Base-by-base conservation (phyloP, 2,113 vertebrate genomes). In the Chamaea fasciata region DNA sequence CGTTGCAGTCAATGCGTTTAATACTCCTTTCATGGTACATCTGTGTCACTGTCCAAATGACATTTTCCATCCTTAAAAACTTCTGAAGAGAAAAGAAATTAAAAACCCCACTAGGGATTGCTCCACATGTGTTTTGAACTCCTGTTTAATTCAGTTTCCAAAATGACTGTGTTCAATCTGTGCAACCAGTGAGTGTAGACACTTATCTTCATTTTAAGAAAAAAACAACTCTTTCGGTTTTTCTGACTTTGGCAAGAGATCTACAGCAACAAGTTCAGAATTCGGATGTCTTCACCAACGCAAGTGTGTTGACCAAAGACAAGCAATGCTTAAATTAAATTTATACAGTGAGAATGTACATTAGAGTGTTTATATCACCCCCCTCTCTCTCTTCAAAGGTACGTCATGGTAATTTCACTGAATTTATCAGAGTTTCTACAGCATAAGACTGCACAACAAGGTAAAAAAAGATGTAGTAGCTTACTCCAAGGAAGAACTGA, bases 1-100 rank as follows among this genome's bases (percentile, higher is more conserved):
- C 94, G 94, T 79, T 85, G 69, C 85, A 82, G 85, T 82, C 47
- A 94, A 49, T 85, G 52, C 55, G 90, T 64, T 91, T 90, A 77
- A 76, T 84, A 88, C 30, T 94, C n/a, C 17, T 75, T 89, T 78
- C 63, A 91, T 10, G 44, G 37, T 64, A 64, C 24, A 55, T 82
- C 67, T 80, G 8, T 69, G 27, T 82, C 64, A 85, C 52, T 63
- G 57, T 84, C 44, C 71, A 86, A 74, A 79, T 47, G 53, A 57
- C 28, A 47, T 57, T 89, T 80, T 74, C 47, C 46, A 67, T 15
- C 60, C 47, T 89, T 89, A 68, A 86, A 84, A 91, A 70, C 57
- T 73, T 65, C 46, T 78, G 56, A 86, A 70, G 68, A 49, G 84
- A 64, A 79, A 85, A 62, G 9, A 81, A 75, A 75, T 75, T 8